Conservation (phyloP, 2,888 invertebrate species). For the Adelphocoris suturalis region DNA sequence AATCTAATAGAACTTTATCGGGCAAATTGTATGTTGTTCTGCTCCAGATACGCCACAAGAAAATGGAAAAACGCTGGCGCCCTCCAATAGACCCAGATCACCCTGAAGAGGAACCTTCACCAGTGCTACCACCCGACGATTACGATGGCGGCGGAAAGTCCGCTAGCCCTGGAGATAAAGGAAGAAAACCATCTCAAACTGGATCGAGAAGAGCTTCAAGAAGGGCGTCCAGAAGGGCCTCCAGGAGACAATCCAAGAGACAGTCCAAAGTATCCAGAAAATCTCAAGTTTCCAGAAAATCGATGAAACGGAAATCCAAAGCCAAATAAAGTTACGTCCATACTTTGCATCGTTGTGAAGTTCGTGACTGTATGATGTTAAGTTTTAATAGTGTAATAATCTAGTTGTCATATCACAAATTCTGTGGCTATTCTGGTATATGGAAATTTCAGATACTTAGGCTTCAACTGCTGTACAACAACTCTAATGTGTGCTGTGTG, state of each 20-base stretch:
- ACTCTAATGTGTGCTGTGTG: too few species aligned
- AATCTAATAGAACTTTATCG: too few species aligned
- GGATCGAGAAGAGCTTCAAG: constrained; percentile 18
- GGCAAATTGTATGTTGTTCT: too few species aligned
- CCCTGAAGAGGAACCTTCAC: constrained; percentile 55
- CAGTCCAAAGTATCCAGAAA: neutral
- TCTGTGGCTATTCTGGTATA: too few species aligned
- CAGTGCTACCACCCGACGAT: constrained; percentile 54
- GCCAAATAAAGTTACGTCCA: constrained; percentile 14
- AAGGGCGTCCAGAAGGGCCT: neutral
- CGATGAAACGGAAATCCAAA: constrained; percentile 62
- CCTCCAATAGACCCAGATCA: constrained; percentile 62
- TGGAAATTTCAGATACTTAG: too few species aligned
- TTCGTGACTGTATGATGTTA: too few species aligned
- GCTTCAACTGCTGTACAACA: too few species aligned
- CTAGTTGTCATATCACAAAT: too few species aligned
- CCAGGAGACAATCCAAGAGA: constrained; percentile 37
- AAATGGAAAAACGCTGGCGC: constrained; percentile 61
- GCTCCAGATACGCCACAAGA: constrained; percentile 49
- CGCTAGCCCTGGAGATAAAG: neutral
- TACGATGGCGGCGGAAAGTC: neutral
- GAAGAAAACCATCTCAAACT: neutral
- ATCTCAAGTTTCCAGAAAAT: neutral
- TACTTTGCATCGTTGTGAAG: too few species aligned
- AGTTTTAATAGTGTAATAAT: too few species aligned